Percentiles rank a stretch among this genome's conserved stretches.
Evolutionary conservation across 2,797 vertebrate genomes (phyloP).

Genomic region (Catostomus latipinnis): DNA sequence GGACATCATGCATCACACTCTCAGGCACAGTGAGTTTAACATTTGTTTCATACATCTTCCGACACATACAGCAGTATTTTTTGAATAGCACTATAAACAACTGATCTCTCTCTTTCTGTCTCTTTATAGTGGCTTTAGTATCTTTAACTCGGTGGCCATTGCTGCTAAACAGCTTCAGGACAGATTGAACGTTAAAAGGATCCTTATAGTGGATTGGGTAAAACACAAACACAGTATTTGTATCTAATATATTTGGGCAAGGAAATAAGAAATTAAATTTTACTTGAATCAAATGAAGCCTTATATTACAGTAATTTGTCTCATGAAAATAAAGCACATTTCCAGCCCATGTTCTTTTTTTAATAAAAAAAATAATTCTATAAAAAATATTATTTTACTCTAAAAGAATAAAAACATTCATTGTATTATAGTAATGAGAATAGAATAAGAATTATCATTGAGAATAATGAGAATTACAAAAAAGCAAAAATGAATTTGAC

Average conservation of each 20-base stretch:
- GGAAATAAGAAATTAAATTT: no score
- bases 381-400: no score
- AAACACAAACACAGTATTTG: constrained; percentile 50
- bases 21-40: constrained; percentile 83
- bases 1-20: constrained; percentile 88
- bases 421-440: no score
- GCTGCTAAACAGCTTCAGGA: constrained; percentile 90
- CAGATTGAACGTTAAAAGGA: constrained; percentile 85
- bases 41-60: constrained; percentile 22
- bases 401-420: no score
- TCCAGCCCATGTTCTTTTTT: no score
- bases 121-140: constrained; percentile 66
- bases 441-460: no score
- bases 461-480: no score
- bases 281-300: no score
- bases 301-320: no score
- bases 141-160: constrained; percentile 93
- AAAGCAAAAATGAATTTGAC: no score
- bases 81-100: not conserved
- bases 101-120: constrained; percentile 9
- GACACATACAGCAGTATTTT: constrained; percentile 46
- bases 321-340: no score
- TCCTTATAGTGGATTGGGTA: constrained; percentile 96
- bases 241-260: not conserved
- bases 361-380: no score